Evolutionary conservation across 2,797 vertebrate genomes (phyloP), one percentile per base, ranked within the genome.

Genomic region (Eulemur albifrons): DNA sequence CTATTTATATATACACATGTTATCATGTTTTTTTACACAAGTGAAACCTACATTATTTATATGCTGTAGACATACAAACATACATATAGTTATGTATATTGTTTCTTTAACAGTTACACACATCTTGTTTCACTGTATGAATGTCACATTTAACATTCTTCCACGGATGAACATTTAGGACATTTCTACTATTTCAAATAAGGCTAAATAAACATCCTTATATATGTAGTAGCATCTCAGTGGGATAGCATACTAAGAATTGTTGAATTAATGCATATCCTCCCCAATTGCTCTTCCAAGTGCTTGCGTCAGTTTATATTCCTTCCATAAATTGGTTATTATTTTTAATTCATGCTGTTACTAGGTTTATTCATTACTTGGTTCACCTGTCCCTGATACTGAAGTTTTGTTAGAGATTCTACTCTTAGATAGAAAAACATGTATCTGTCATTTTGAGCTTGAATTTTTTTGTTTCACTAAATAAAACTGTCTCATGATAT

Each of bases 391-490:
- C 48, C 40, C 11, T 20, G n/a, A 30, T 88, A 52, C 43, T 88
- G 59, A 57, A 90, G n/a, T 93, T 20, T 91, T 90, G 3, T 83
- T 83, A 67, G 52, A 86, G 25, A 81, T 75, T 80, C 57, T 90
- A 2, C 54, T 90, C 59, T 45, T 84, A 59, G 70, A 21, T 80
- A 88, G 35, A 86, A 73, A 92, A 65, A 83, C 18, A 11, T 52
- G 2, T 83, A 14, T 75, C 17, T 88, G 1, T 82, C 38, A 84
- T 88, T 88, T 84, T 72, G 63, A 88, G 76, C 79, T 92, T 88
- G 21, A 84, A 65, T 93, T 61, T 83, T 83, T 86, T 90, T 93
- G 14, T 87, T 81, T 92, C 38, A 92, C 73, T 94, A 80, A 95
- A 69, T 77, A 70, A 57, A 96, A 85, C 45, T 81, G 70, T 48